These are phyloP conservation scores for Euspilapteryx auroguttella DNA, from an alignment of 2,888 invertebrate genomes.

Conservation along the genomic window DNA sequence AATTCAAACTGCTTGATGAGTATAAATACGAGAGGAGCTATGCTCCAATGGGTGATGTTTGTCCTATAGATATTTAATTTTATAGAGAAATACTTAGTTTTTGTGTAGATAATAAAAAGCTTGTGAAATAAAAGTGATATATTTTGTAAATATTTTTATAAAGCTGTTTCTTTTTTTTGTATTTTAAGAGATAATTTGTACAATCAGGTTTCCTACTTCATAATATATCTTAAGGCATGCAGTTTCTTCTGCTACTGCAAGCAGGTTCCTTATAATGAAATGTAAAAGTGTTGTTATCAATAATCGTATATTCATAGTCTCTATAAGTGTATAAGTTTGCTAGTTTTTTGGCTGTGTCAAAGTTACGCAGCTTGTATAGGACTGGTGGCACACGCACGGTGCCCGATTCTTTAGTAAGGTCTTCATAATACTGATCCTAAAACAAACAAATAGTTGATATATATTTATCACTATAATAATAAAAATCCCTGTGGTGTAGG, in stretches of 20 bases:
- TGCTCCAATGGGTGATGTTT: slow-evolving; percentile 16
- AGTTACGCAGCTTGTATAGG: slow-evolving; percentile 31
- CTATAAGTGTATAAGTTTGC: slow-evolving; percentile 37
- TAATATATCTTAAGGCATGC: too few species aligned
- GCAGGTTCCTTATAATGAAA: slow-evolving; percentile 10
- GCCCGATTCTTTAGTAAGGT: slow-evolving; percentile 31
- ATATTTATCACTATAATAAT: too few species aligned
- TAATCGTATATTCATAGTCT: slow-evolving; percentile 28
- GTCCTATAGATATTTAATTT: slow-evolving; percentile 4
- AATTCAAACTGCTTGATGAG: slow-evolving; percentile 27
- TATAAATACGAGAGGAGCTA: slow-evolving; percentile 26
- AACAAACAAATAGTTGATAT: slow-evolving; percentile 9
- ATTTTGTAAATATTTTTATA: too few species aligned
- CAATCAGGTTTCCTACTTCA: neutral
- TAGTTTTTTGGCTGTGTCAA: slow-evolving; percentile 25
- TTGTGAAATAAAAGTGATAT: too few species aligned
- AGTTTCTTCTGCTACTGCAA: neutral
- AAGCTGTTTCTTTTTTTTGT: too few species aligned
- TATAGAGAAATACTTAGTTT: neutral
- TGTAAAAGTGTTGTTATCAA: slow-evolving; percentile 29
- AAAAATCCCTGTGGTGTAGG: too few species aligned
- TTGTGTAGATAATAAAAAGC: too few species aligned
- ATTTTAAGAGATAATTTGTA: too few species aligned
- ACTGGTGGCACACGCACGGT: slow-evolving; percentile 43
- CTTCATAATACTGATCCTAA: slow-evolving; percentile 40